A percentile compares a stretch with the other conserved stretches of the same genome.
Conservation (phyloP, 64 coral and sea anemone genomes). For the Montipora sp. region DNA sequence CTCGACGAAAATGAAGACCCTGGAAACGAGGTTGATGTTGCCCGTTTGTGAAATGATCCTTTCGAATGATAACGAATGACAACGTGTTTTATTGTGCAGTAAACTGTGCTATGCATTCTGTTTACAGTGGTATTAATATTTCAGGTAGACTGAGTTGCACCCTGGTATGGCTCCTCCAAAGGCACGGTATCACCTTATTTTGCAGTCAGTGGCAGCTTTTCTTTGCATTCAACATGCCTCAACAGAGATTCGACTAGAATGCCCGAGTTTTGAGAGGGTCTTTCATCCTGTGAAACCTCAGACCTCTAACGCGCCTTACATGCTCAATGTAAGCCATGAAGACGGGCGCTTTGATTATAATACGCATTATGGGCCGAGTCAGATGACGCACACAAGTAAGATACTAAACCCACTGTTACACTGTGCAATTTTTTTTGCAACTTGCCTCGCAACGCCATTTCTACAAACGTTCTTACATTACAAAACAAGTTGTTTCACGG, state of each 20-base stretch:
- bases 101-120: neutral
- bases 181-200: neutral
- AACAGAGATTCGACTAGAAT: neutral
- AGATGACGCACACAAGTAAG: neutral
- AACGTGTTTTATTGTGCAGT: too few species aligned
- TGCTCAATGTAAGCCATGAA: neutral
- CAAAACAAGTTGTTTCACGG: too few species aligned
- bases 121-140: neutral
- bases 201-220: neutral
- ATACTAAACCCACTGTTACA: neutral
- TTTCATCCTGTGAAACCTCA: constrained; percentile 8
- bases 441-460: too few species aligned
- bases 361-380: neutral
- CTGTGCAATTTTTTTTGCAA: too few species aligned
- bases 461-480: too few species aligned
- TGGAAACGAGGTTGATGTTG: too few species aligned
- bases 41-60: too few species aligned
- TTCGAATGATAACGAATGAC: too few species aligned
- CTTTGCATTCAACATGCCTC: neutral
- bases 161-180: neutral
- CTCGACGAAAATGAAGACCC: too few species aligned
- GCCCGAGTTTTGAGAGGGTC: neutral
- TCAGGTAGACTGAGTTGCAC: neutral
- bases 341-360: neutral
- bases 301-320: neutral